Evolutionary conservation across 1,140 invertebrate genomes (phyloP).

Genomic region (Apis dorsata): DNA sequence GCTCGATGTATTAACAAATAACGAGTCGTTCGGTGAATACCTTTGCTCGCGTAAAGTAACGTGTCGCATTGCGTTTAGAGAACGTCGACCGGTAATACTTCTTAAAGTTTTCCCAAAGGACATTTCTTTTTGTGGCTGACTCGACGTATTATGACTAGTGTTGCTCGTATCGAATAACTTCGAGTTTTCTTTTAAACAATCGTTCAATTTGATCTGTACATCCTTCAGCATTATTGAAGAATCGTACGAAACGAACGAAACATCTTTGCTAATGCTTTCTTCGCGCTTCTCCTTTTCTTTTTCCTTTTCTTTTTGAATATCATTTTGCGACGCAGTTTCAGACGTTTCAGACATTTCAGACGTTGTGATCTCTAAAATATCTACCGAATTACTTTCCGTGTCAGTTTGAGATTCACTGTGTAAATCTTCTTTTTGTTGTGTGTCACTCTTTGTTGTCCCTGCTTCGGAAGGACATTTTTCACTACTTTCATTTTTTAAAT

Average conservation of each 20-base stretch:
- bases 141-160: constrained; percentile 45
- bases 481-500: background rate
- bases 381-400: constrained; percentile 63
- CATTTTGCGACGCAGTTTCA: constrained; percentile 26
- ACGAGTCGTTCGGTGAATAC: constrained; percentile 71
- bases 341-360: constrained; percentile 63
- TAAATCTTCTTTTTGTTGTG: constrained; percentile 52
- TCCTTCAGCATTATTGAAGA: constrained; percentile 72
- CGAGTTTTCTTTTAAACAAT: constrained; percentile 72
- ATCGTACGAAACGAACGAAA: constrained; percentile 67
- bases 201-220: constrained; percentile 72
- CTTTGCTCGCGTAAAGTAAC: constrained; percentile 66
- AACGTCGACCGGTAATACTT: constrained; percentile 70
- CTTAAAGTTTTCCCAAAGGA: constrained; percentile 73
- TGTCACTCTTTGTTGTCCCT: constrained; percentile 27
- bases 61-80: constrained; percentile 68
- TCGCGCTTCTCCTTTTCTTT: constrained; percentile 26
- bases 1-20: constrained; percentile 72
- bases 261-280: constrained; percentile 44
- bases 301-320: constrained; percentile 49
- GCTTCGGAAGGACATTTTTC: constrained; percentile 10
- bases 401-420: constrained; percentile 52
- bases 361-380: constrained; percentile 69
- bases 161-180: constrained; percentile 60
- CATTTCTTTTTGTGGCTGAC: constrained; percentile 50